A percentile compares a stretch with the other conserved stretches of the same genome.
Conservation (phyloP, 2,797 vertebrate species). For the Gambusia yucatana region DNA sequence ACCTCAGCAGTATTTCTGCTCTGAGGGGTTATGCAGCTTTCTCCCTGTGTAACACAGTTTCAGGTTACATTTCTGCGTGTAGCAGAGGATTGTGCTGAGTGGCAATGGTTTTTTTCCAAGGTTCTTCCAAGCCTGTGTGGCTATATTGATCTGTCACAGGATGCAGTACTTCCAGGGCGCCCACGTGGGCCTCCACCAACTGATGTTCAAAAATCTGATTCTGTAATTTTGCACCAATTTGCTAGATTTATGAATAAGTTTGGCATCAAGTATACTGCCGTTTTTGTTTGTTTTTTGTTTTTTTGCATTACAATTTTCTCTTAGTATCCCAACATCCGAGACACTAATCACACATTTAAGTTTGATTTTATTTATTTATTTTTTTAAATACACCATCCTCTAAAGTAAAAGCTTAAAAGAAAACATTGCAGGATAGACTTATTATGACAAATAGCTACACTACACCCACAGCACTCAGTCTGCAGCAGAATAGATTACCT, state of each 20-base stretch:
- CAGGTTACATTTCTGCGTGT: slow-evolving; percentile 1
- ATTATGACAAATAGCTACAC: slow-evolving; percentile 31
- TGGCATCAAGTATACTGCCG: background rate
- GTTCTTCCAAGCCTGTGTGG: background rate
- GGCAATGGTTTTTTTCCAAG: slow-evolving; percentile 1
- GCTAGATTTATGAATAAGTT: background rate
- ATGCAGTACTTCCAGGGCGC: background rate
- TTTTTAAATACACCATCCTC: background rate
- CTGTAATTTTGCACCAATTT: background rate
- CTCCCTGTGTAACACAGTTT: background rate
- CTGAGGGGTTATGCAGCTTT: background rate
- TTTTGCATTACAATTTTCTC: background rate
- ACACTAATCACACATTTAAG: background rate
- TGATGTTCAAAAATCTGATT: background rate
- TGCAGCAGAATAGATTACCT: slow-evolving; percentile 36
- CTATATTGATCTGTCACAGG: background rate
- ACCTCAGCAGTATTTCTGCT: slow-evolving; percentile 1
- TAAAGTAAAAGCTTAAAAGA: slow-evolving; percentile 14
- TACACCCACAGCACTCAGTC: slow-evolving; percentile 39
- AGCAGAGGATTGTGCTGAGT: slow-evolving; percentile 6
- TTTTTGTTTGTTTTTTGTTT: background rate
- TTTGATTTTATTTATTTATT: background rate
- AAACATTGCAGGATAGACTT: slow-evolving; percentile 8
- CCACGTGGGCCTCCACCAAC: background rate
- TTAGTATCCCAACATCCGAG: background rate